Conservation (phyloP, 2,113 vertebrate species). For the Apteryx mantelli region DNA sequence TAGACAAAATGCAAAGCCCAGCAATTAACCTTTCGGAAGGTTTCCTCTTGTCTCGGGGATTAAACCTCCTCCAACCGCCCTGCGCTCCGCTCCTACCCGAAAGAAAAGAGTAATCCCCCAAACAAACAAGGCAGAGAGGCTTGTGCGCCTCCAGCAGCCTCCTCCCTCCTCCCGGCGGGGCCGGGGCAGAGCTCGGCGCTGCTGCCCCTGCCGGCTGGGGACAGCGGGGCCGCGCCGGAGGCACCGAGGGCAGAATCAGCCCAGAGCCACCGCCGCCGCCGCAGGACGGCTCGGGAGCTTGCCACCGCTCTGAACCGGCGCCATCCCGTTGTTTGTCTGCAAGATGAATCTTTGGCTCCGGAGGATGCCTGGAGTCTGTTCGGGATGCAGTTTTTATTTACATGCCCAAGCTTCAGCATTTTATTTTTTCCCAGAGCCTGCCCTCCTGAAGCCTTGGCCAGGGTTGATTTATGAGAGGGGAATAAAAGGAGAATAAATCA, state of each 20-base stretch:
- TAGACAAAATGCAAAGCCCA: slow-evolving; percentile 54
- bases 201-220: neutral
- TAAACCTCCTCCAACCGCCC: slow-evolving; percentile 38
- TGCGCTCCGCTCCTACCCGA: neutral
- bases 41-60: slow-evolving; percentile 62
- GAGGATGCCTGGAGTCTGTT: neutral
- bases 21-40: slow-evolving; percentile 70
- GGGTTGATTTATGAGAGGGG: neutral
- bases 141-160: neutral
- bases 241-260: neutral
- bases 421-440: neutral
- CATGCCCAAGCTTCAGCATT: neutral
- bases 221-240: neutral
- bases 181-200: neutral
- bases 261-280: neutral
- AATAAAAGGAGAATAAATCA: neutral
- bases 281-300: fast-evolving
- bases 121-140: slow-evolving; percentile 44
- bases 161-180: neutral
- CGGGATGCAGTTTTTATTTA: slow-evolving; percentile 6
- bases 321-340: neutral
- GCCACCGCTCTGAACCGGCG: neutral
- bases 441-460: neutral
- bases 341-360: neutral
- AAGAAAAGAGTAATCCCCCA: slow-evolving; percentile 33